Evolutionary conservation across 2,888 invertebrate species (phyloP).

Genomic region (Tetragonisca angustula): DNA sequence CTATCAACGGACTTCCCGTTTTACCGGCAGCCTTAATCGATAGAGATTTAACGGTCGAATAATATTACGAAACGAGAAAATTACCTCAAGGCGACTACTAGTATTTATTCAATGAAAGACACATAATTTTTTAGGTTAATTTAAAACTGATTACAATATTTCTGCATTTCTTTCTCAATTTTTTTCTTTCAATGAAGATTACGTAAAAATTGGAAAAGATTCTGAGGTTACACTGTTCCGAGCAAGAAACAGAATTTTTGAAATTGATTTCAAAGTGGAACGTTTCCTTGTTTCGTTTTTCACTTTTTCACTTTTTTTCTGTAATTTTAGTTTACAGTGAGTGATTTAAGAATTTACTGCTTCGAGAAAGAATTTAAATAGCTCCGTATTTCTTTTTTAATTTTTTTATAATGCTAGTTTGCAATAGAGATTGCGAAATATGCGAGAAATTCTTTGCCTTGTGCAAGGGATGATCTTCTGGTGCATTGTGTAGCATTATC

Average conservation of each 20-base stretch:
- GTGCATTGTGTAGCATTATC: constrained; percentile 53
- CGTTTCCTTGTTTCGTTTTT: neutral
- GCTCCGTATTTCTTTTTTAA: no score
- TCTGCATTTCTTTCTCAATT: neutral
- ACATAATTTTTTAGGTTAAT: neutral
- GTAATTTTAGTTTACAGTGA: no score
- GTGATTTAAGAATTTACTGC: no score
- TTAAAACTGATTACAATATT: neutral
- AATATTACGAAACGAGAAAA: no score
- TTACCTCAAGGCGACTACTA: neutral
- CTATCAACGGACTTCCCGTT: constrained; percentile 14
- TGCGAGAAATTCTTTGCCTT: neutral
- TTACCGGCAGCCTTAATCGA: neutral
- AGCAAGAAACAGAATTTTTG: neutral
- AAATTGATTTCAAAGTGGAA: neutral
- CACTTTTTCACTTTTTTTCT: neutral
- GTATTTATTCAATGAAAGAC: neutral
- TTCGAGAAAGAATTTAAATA: no score
- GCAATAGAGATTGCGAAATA: neutral
- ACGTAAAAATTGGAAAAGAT: neutral
- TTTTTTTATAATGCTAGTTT: neutral
- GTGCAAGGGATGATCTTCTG: constrained; percentile 2
- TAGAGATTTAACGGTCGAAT: neutral
- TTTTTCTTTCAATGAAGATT: neutral
- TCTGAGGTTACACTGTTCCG: neutral